Base-by-base conservation (phyloP, 2,797 vertebrate genomes). In the Lindbergichthys nudifrons region DNA sequence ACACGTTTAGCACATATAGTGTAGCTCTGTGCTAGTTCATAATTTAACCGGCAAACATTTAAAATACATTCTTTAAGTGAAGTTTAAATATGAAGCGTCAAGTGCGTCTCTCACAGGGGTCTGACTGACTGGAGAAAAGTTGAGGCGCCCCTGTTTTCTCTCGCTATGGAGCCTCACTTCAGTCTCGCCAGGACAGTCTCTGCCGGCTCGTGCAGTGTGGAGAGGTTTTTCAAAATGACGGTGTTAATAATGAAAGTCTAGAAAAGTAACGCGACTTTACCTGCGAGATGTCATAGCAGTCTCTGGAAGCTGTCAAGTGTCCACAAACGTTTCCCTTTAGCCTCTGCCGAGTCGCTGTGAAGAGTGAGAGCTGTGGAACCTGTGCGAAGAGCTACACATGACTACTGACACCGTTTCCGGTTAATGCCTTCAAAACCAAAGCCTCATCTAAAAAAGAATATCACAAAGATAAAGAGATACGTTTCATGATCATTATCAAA, bases 281-380 rank as follows among this genome's bases (percentile, higher is more conserved):
- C 96, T 96, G 92, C 95, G 95, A 92, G 95, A 96, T 90, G 95
- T 96, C 96, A 95, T 95, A 87, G 90, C 94, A 93, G 91, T 86
- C 75, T 84, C 65, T 80, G 66, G 54, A 80, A 85, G 84, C 85
- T 88, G 89, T 91, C 90, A 83, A 78, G 71, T 65, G 85, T 85
- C 87, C 80, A 83, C 80, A 82, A 88, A 87, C 71, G 83, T 78
- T 83, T 74, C 73, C 77, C 81, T 80, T 52, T 60, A 52, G 50
- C 41, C 65, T 83, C 66, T 12, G 71, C 75, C 15, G 79, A 76
- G 73, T 67, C 83, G 65, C 77, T 62, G 72, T 18, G 70, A 63
- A 50, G 63, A 87, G 56, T 67, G 75, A 67, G 65, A 42, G 26
- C 70, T 12, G 85, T 50, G 67, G 18, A 65, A 85, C 63, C 69